Percentiles rank a stretch among this genome's conserved stretches.
These are phyloP conservation scores for Eurytoma californica DNA, from an alignment of 2,888 invertebrate genomes.

Conservation along the genomic window DNA sequence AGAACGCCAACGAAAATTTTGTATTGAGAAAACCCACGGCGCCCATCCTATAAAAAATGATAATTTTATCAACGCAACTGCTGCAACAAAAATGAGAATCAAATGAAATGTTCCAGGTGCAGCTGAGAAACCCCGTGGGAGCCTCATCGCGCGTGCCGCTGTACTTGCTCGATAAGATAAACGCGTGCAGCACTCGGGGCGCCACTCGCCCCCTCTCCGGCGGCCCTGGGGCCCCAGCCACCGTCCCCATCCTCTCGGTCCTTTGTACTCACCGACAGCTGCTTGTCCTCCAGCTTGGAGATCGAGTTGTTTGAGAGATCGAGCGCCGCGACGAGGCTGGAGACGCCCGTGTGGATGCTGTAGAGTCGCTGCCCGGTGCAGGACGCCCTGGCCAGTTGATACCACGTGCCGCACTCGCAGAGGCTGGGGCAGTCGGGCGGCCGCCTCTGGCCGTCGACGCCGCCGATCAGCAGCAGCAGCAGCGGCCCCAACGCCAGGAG, in stretches of 20 bases:
- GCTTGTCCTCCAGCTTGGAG: conserved; percentile 62
- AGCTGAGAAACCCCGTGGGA: too few species aligned
- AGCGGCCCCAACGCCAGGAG: too few species aligned
- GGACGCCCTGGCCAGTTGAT: conserved; percentile 64
- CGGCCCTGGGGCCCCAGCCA: background rate
- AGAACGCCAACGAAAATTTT: too few species aligned
- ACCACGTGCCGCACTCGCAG: conserved; percentile 68
- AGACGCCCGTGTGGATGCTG: conserved; percentile 66
- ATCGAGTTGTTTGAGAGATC: conserved; percentile 72
- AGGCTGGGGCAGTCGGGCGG: conserved; percentile 62
- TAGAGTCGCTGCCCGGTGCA: conserved; percentile 67
- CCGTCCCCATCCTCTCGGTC: too few species aligned
- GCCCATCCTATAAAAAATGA: too few species aligned
- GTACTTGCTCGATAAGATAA: too few species aligned
- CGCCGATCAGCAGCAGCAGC: too few species aligned
- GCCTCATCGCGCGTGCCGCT: too few species aligned
- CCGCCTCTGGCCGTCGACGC: background rate
- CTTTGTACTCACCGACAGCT: conserved; percentile 66
- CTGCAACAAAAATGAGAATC: too few species aligned
- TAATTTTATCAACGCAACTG: too few species aligned
- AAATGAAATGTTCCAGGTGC: too few species aligned
- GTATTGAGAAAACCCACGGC: too few species aligned
- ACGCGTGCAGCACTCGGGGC: background rate
- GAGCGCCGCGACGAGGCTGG: conserved; percentile 66
- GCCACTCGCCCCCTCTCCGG: conserved; percentile 6